Evolutionary conservation across 1,140 invertebrate species (phyloP), one percentile per base, ranked within the genome.

Genomic region (Drosophila pruinosa): DNA sequence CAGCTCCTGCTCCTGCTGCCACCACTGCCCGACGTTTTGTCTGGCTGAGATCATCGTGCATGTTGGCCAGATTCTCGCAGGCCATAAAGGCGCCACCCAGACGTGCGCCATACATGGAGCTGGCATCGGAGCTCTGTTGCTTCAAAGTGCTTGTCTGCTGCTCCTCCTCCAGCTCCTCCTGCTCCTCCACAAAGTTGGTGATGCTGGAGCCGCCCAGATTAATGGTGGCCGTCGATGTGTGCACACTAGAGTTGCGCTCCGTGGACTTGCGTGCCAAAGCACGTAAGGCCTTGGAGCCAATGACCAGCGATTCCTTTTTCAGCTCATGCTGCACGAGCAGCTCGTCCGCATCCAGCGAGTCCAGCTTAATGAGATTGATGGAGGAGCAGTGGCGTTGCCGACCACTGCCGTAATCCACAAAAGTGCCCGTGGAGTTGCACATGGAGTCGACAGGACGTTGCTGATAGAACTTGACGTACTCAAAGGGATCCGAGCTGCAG

Each of bases 381-480:
- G 78, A 89, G 4, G 83, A 89, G 7, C 65, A 64, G 50, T 90
- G 82, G 0, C 89, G 61, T 3, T 56, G 41, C n/a, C 38, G 34
- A 0, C 38, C 17, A 4, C 26, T 41, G 3, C 91, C 92, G 63
- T 93, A 89, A 88, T 93, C 92, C 7, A 93, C 90, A 72, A 93
- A 91, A n/a, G 92, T 93, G 72, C 92, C 92, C 47, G 74, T 72
- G 28, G 86, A 89, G 43, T 85, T 81, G 61, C 88, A 86, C 6
- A 57, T 75, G 31, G 78, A 85, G 24, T 85, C 75, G 4, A 82
- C 89, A 0, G 54, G 58, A 39, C 89, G 72, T n/a, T 92, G 91
- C 70, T 94, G 93, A 65, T 93, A 93, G 89, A 94, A 95, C 38
- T 93, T 92, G 5, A 95, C 93, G 72, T 94, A 95, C 24, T 94